Percentiles rank a stretch among this genome's conserved stretches.
Evolutionary conservation across 2,113 vertebrate genomes (phyloP).

Genomic region (Sorex araneus): DNA sequence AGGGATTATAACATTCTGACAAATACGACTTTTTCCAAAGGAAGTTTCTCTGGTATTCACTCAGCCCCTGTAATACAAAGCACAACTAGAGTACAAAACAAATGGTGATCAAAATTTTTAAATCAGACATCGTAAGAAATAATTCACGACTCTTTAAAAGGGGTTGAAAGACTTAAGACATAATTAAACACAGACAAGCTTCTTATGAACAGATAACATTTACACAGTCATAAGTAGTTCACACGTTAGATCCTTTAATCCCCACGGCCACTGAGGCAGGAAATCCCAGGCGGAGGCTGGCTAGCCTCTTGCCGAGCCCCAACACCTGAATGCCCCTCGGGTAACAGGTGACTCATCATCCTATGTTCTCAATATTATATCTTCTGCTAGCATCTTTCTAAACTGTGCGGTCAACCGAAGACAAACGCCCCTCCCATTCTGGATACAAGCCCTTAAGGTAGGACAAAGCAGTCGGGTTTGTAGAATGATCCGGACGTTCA

Average conservation of each 20-base stretch:
- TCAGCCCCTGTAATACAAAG: slow-evolving; percentile 89
- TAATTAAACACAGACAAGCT: slow-evolving; percentile 49
- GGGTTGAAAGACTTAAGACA: not conserved
- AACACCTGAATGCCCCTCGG: slow-evolving; percentile 17
- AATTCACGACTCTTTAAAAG: slow-evolving; percentile 36
- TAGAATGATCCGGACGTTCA: not conserved
- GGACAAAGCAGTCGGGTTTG: not conserved
- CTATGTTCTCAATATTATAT: not conserved
- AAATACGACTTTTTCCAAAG: slow-evolving; percentile 85
- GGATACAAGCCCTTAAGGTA: not conserved
- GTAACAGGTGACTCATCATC: not conserved
- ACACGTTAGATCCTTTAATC: slow-evolving; percentile 62
- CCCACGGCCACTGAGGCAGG: slow-evolving; percentile 5
- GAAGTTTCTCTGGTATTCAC: slow-evolving; percentile 92
- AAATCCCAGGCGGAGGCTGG: not conserved
- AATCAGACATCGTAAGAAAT: slow-evolving; percentile 28
- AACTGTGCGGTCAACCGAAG: not conserved
- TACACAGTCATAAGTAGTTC: slow-evolving; percentile 55
- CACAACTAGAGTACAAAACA: slow-evolving; percentile 29
- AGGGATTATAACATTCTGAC: slow-evolving; percentile 80
- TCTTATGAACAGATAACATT: slow-evolving; percentile 53
- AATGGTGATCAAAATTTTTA: not conserved
- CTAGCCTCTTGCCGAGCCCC: not conserved
- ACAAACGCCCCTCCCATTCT: not conserved
- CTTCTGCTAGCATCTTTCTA: not conserved